Evolutionary conservation across 2,888 invertebrate genomes (phyloP).

Genomic region (Rutpela maculata): DNA sequence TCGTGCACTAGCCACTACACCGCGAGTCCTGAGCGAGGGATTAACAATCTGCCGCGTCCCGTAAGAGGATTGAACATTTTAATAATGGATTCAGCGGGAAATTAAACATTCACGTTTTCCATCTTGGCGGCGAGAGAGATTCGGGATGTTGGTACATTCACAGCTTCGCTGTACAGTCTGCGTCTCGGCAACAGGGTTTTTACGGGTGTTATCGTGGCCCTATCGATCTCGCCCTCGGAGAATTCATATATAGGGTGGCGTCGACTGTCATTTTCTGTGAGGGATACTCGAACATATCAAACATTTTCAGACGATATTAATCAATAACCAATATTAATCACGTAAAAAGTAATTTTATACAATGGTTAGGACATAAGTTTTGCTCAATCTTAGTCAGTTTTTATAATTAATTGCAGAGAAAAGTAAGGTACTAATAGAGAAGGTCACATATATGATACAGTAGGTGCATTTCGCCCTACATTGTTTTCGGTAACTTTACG

Average conservation of each 20-base stretch:
- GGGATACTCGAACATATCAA: neutral
- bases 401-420: too few relatives aligned
- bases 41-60: neutral
- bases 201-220: slow-evolving; percentile 26
- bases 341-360: neutral
- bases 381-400: too few relatives aligned
- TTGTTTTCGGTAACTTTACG: too few relatives aligned
- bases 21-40: neutral
- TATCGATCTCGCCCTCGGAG: slow-evolving; percentile 26
- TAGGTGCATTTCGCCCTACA: too few relatives aligned
- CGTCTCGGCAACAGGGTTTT: slow-evolving; percentile 69
- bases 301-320: slow-evolving; percentile 8
- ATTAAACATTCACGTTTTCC: slow-evolving; percentile 67
- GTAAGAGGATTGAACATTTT: slow-evolving; percentile 45
- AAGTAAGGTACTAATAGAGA: too few relatives aligned
- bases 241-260: slow-evolving; percentile 8
- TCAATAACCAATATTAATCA: slow-evolving; percentile 9
- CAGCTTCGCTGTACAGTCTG: slow-evolving; percentile 61
- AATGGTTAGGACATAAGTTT: too few relatives aligned
- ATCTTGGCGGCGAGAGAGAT: slow-evolving; percentile 69
- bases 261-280: slow-evolving; percentile 18
- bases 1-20: slow-evolving; percentile 20
- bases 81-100: slow-evolving; percentile 56
- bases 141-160: slow-evolving; percentile 68
- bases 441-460: too few relatives aligned